phyloP scores from a whole-genome alignment of 2,888 invertebrate species.

The Dicyrtomina minuta region DNA sequence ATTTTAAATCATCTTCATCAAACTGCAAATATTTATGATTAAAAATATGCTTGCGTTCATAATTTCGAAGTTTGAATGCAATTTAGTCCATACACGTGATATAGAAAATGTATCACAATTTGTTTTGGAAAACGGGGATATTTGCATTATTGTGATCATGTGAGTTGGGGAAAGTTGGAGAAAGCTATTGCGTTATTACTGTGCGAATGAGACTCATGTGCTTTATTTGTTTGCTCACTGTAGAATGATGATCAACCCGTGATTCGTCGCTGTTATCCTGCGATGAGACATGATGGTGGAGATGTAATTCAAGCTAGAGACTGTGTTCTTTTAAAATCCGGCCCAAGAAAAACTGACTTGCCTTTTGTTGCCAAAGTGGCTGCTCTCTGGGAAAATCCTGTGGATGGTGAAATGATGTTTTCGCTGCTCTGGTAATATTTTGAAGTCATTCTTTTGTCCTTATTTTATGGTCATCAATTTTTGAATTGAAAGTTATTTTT shows the following conservation, averaged over 20 bases:
- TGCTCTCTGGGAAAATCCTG: conserved; percentile 91
- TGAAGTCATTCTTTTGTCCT: background rate
- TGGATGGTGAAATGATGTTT: conserved; percentile 69
- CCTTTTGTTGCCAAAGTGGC: conserved; percentile 95
- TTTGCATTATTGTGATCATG: too few relatives aligned
- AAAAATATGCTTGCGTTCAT: too few relatives aligned
- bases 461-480: background rate
- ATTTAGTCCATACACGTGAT: too few relatives aligned
- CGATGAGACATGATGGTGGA: conserved; percentile 87
- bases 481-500: too few relatives aligned
- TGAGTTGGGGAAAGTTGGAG: conserved; percentile 10
- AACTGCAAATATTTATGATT: too few relatives aligned
- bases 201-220: conserved; percentile 7
- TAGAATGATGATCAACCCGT: conserved; percentile 75
- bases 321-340: conserved; percentile 87
- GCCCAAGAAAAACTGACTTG: conserved; percentile 76
- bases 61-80: too few relatives aligned
- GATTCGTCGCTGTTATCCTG: conserved; percentile 79
- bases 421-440: conserved; percentile 49
- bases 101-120: too few relatives aligned
- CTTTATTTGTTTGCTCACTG: conserved; percentile 48
- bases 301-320: conserved; percentile 83
- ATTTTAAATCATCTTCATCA: too few relatives aligned
- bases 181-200: background rate
- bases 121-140: too few relatives aligned